phyloP scores from a whole-genome alignment of 64 coral and sea anemone genomes.

The Montipora capricornis region DNA sequence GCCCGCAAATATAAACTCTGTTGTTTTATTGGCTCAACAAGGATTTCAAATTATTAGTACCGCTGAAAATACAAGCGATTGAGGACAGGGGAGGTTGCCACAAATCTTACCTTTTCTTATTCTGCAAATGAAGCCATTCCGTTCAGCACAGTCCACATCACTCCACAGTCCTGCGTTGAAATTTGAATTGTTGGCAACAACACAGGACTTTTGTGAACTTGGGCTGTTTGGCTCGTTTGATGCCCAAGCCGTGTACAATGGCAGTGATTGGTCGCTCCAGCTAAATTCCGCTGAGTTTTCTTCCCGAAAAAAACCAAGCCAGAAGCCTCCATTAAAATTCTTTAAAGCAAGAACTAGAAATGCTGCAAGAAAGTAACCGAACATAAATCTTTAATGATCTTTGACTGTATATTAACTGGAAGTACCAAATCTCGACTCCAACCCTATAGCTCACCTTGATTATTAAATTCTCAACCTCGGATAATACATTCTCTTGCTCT shows the following conservation, averaged over 20 bases:
- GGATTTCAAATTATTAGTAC: no score
- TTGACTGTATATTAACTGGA: neutral
- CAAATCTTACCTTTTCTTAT: constrained; percentile 76
- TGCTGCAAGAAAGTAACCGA: constrained; percentile 35
- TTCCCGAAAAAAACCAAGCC: constrained; percentile 78
- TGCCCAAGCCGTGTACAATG: constrained; percentile 79
- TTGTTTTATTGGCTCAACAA: no score
- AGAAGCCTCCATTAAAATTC: constrained; percentile 74
- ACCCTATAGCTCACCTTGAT: no score
- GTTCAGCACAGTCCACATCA: constrained; percentile 62
- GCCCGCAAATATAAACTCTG: no score
- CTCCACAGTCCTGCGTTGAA: constrained; percentile 76
- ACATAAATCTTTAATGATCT: neutral
- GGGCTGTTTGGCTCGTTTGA: constrained; percentile 53
- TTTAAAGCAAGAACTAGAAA: constrained; percentile 67
- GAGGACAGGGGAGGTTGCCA: neutral
- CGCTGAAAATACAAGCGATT: no score
- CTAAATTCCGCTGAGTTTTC: constrained; percentile 32
- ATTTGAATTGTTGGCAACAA: constrained; percentile 58
- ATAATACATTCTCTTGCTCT: no score
- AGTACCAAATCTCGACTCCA: no score
- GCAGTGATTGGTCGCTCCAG: constrained; percentile 80
- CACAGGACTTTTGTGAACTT: constrained; percentile 48
- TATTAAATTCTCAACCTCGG: no score
- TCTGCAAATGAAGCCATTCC: constrained; percentile 83